These are phyloP conservation scores for Papilio helenus DNA, from an alignment of 1,140 invertebrate species.

Conservation along the genomic window DNA sequence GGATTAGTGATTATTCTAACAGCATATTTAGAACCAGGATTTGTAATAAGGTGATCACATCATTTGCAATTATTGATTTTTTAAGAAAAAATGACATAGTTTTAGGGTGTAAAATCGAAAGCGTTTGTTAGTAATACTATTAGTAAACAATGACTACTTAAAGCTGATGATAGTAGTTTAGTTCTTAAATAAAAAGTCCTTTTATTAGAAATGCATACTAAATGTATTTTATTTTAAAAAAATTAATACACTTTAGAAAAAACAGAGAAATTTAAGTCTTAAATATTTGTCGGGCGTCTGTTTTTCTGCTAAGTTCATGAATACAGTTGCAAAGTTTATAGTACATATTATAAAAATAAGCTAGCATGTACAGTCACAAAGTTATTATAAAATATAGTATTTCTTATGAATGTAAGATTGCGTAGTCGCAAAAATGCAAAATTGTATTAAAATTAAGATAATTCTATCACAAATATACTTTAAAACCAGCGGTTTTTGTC, in stretches of 20 bases:
- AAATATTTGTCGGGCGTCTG: background rate
- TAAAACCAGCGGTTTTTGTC: background rate
- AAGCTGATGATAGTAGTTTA: too few species aligned
- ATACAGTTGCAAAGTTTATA: background rate
- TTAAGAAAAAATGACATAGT: too few species aligned
- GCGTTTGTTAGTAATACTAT: background rate
- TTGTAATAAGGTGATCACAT: too few species aligned
- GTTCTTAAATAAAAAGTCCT: background rate
- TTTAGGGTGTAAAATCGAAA: too few species aligned
- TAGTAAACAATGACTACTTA: background rate
- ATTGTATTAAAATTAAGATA: background rate
- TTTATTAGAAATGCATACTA: slow-evolving; percentile 13
- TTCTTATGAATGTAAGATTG: background rate
- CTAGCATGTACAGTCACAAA: background rate
- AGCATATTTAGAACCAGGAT: too few species aligned
- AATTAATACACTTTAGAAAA: background rate
- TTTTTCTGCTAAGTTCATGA: background rate
- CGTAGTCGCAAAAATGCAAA: background rate
- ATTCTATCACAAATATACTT: background rate
- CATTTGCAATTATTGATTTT: too few species aligned
- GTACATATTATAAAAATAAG: background rate
- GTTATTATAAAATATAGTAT: background rate
- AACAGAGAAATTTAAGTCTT: background rate
- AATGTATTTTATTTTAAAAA: slow-evolving; percentile 11
- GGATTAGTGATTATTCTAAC: too few species aligned